Conservation (phyloP, 2,113 vertebrate genomes). For the Uria lomvia region DNA sequence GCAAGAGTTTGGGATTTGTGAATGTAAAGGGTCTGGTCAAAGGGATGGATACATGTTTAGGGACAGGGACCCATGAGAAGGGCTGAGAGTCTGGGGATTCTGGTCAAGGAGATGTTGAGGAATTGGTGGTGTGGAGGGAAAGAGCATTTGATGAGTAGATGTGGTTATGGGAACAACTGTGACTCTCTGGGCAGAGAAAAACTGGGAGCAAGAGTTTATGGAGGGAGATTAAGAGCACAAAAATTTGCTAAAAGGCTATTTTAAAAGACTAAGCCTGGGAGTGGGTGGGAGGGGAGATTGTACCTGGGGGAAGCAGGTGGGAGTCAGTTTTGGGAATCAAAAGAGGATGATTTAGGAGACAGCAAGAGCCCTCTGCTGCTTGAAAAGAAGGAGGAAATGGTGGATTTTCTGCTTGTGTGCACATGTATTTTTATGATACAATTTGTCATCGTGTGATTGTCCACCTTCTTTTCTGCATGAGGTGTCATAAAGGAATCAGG, state of each 20-base stretch:
- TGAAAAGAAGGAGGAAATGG: background rate
- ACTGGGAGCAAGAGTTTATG: background rate
- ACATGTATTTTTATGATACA: background rate
- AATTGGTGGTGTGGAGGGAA: background rate
- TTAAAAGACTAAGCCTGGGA: background rate
- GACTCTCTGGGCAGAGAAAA: background rate
- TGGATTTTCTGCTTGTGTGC: background rate
- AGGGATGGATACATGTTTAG: background rate
- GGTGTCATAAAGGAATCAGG: background rate
- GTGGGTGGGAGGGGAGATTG: background rate
- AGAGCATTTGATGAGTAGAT: background rate
- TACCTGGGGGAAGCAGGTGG: background rate
- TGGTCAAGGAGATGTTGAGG: background rate
- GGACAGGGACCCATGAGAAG: background rate
- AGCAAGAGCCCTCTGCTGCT: accelerated
- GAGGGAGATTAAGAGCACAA: background rate
- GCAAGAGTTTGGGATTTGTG: background rate
- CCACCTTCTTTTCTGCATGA: background rate
- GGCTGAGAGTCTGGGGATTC: background rate
- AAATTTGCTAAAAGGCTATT: background rate
- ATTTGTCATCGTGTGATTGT: background rate
- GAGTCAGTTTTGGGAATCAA: background rate
- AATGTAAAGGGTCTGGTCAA: background rate
- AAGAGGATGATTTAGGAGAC: background rate
- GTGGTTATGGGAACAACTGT: background rate